Evolutionary conservation across 1,140 invertebrate genomes (phyloP).

Genomic region (Ptiloglossa arizonensis): DNA sequence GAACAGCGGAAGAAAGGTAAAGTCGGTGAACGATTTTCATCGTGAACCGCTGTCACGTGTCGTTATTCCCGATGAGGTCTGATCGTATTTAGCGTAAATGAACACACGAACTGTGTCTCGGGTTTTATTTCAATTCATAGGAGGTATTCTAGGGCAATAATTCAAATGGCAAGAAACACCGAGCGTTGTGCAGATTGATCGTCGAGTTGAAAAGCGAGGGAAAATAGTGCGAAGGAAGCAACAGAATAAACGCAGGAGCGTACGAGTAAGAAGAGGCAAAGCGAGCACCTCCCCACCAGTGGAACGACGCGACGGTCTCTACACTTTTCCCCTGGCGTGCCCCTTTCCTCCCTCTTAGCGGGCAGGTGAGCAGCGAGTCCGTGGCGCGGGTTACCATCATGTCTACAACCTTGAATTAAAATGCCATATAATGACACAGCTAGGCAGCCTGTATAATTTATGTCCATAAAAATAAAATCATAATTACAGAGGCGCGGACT

Average conservation of each 20-base stretch:
- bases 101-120: not conserved
- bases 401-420: constrained; percentile 81
- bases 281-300: constrained; percentile 38
- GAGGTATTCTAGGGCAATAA: constrained; percentile 5
- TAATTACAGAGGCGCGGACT: constrained; percentile 79
- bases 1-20: too few relatives aligned
- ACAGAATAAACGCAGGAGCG: constrained; percentile 36
- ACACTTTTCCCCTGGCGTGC: constrained; percentile 7
- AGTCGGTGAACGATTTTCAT: too few relatives aligned
- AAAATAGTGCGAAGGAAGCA: constrained; percentile 25
- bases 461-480: constrained; percentile 82
- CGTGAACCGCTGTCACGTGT: too few relatives aligned
- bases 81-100: not conserved
- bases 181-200: constrained; percentile 16
- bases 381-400: constrained; percentile 76
- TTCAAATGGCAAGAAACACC: constrained; percentile 3
- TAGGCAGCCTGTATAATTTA: constrained; percentile 78
- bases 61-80: too few relatives aligned
- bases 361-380: constrained; percentile 70
- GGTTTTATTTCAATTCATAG: constrained; percentile 8
- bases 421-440: constrained; percentile 81
- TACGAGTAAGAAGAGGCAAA: constrained; percentile 38
- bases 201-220: constrained; percentile 12
- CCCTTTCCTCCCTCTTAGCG: constrained; percentile 21
- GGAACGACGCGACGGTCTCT: not conserved